These are phyloP conservation scores for Tortricodes alternella DNA, from an alignment of 2,888 invertebrate genomes.

Conservation along the genomic window DNA sequence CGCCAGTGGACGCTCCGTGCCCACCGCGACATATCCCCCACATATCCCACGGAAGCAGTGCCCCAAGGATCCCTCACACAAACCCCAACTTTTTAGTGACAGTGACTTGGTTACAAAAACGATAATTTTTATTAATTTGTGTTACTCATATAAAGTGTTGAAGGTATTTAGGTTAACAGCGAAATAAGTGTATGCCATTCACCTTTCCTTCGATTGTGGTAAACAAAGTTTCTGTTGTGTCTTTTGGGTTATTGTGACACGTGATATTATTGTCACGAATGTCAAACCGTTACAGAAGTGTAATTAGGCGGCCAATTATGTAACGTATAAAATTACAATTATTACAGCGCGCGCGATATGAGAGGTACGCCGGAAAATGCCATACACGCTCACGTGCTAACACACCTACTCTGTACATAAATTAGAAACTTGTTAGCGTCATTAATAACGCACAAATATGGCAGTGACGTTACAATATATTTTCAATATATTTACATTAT, in stretches of 20 bases:
- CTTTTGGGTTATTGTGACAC: conserved; percentile 34
- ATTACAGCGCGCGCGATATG: conserved; percentile 13
- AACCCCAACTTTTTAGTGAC: conserved; percentile 22
- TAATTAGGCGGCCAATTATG: conserved; percentile 63
- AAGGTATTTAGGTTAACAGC: conserved; percentile 25
- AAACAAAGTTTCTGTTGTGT: conserved; percentile 23
- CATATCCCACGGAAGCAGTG: conserved; percentile 34
- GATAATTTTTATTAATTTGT: conserved; percentile 20
- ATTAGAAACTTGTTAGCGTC: conserved; percentile 18
- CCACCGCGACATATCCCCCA: conserved; percentile 42
- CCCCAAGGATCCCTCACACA: conserved; percentile 15
- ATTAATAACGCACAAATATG: too few relatives aligned
- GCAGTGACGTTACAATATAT: too few relatives aligned
- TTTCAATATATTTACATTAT: too few relatives aligned
- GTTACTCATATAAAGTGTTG: conserved; percentile 21
- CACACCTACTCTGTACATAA: conserved; percentile 15
- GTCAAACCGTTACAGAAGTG: conserved; percentile 42
- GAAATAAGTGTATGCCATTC: background rate
- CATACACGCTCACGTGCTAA: conserved; percentile 24
- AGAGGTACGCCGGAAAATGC: conserved; percentile 14
- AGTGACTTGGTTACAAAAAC: conserved; percentile 39
- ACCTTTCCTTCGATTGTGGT: conserved; percentile 6
- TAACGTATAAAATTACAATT: conserved; percentile 42
- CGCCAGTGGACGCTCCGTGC: conserved; percentile 49
- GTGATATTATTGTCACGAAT: conserved; percentile 33